A percentile compares a stretch with the other conserved stretches of the same genome.
Conservation (phyloP, 2,113 vertebrate genomes). For the Heterocephalus glaber region DNA sequence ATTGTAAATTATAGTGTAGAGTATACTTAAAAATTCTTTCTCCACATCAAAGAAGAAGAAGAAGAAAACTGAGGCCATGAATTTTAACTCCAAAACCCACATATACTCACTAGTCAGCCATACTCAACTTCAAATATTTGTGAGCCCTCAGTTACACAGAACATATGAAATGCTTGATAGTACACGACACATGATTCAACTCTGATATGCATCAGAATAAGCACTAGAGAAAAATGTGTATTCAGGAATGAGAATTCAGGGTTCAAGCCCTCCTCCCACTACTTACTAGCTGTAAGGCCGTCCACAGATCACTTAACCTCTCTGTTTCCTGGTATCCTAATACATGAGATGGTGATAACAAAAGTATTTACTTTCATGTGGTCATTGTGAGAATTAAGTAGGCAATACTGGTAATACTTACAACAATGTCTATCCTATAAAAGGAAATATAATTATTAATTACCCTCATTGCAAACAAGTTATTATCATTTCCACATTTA, state of each 20-base stretch:
- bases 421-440: not conserved
- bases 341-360: not conserved
- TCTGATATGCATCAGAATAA: not conserved
- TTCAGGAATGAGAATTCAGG: not conserved
- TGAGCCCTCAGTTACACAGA: not conserved
- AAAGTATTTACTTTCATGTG: not conserved
- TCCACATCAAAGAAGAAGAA: not conserved
- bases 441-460: not conserved
- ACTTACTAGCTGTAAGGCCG: not conserved
- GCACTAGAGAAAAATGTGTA: not conserved
- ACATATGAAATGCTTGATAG: not conserved
- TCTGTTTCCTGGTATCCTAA: not conserved
- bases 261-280: not conserved
- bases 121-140: not conserved
- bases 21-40: not conserved
- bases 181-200: not conserved
- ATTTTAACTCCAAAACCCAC: not conserved
- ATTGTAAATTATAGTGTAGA: not conserved
- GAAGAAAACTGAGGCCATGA: constrained; percentile 40
- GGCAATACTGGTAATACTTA: not conserved
- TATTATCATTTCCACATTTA: not conserved
- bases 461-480: not conserved
- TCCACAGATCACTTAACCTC: not conserved
- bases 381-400: not conserved
- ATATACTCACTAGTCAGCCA: not conserved